A percentile compares a stretch with the other conserved stretches of the same genome.
Evolutionary conservation across 2,888 invertebrate genomes (phyloP).

Genomic region (Unio pictorum): DNA sequence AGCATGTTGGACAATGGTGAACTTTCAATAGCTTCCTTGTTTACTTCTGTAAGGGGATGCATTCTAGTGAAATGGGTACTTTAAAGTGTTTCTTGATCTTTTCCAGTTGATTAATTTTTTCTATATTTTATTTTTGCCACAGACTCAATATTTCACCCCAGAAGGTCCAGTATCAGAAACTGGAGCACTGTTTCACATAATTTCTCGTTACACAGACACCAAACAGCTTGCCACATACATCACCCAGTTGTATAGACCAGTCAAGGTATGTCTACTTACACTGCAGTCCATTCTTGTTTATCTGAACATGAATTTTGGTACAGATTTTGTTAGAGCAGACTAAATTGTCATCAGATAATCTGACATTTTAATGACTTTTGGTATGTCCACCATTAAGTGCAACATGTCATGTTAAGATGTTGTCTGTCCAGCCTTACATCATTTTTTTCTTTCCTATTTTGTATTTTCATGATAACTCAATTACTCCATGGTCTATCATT

Average conservation of each 20-base stretch:
- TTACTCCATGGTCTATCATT: no score
- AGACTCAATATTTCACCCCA: slow-evolving; percentile 42
- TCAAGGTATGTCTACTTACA: slow-evolving; percentile 38
- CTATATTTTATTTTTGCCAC: background rate
- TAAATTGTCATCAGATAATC: background rate
- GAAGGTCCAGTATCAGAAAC: slow-evolving; percentile 48
- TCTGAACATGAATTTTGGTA: background rate
- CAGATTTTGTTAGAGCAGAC: no score
- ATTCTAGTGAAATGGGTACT: background rate
- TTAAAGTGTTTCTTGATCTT: background rate
- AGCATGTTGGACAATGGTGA: no score
- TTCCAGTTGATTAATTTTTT: background rate
- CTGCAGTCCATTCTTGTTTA: background rate
- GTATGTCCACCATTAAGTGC: no score
- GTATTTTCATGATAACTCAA: no score
- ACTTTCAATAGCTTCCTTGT: no score
- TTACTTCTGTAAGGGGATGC: background rate
- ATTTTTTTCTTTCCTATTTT: no score
- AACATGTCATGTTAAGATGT: no score
- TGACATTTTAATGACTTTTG: no score
- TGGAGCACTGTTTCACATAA: slow-evolving; percentile 63
- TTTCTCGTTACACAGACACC: slow-evolving; percentile 45
- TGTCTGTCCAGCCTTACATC: no score
- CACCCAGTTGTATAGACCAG: slow-evolving; percentile 59
- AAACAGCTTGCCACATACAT: slow-evolving; percentile 57